These are phyloP conservation scores for Capromys pilorides DNA, from an alignment of 2,797 vertebrate species.

Conservation along the genomic window DNA sequence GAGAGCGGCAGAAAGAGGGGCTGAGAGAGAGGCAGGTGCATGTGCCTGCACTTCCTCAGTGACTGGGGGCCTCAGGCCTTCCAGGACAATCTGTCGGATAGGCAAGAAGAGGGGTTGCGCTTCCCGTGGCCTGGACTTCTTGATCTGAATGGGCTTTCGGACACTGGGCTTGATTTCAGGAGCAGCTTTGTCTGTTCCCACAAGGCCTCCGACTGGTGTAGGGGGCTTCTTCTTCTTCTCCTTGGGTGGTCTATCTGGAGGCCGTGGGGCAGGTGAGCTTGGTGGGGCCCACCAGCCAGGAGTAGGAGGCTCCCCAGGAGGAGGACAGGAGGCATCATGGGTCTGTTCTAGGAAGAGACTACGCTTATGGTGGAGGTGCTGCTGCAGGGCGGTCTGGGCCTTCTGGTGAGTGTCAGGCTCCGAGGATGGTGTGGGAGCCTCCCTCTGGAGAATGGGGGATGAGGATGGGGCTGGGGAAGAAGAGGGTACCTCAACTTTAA, in stretches of 20 bases:
- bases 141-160: slow-evolving; percentile 94
- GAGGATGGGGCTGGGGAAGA: slow-evolving; percentile 83
- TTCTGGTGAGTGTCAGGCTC: slow-evolving; percentile 89
- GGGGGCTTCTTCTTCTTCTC: slow-evolving; percentile 92
- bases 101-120: slow-evolving; percentile 93
- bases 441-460: slow-evolving; percentile 83
- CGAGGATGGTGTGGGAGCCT: slow-evolving; percentile 76
- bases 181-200: slow-evolving; percentile 79
- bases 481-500: slow-evolving; percentile 70
- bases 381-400: slow-evolving; percentile 96
- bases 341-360: slow-evolving; percentile 92
- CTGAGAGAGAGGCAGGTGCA: slow-evolving; percentile 41
- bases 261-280: slow-evolving; percentile 86
- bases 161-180: slow-evolving; percentile 85
- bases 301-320: slow-evolving; percentile 87
- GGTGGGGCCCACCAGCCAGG: slow-evolving; percentile 89
- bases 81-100: slow-evolving; percentile 90
- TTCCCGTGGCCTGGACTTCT: slow-evolving; percentile 94
- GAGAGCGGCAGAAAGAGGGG: slow-evolving; percentile 43
- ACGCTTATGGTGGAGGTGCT: slow-evolving; percentile 97
- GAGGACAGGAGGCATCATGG: slow-evolving; percentile 74
- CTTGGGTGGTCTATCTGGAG: slow-evolving; percentile 91
- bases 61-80: slow-evolving; percentile 83
- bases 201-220: slow-evolving; percentile 85
- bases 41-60: slow-evolving; percentile 83